Percentiles rank a stretch among this genome's conserved stretches.
Conservation (phyloP, 1,140 invertebrate species). For the Tetraneura akinire region DNA sequence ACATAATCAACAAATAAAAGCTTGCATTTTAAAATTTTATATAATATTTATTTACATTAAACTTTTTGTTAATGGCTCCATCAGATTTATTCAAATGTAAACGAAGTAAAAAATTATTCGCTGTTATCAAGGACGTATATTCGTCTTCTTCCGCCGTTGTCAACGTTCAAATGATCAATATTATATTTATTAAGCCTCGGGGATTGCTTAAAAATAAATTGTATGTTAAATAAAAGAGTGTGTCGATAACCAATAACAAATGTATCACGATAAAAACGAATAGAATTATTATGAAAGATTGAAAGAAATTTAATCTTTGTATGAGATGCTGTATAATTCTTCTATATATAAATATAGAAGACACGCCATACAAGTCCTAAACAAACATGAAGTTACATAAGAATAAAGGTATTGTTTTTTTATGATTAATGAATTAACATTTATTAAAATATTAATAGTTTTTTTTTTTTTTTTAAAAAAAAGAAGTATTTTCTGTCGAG, state of each 20-base stretch:
- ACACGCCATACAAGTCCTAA: too few species aligned
- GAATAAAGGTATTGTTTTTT: too few species aligned
- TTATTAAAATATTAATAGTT: too few species aligned
- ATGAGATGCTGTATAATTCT: too few species aligned
- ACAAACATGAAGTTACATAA: too few species aligned
- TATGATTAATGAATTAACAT: too few species aligned
- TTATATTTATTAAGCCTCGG: neutral
- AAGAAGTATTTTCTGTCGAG: too few species aligned
- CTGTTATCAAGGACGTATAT: neutral
- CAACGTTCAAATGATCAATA: neutral
- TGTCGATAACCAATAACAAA: neutral
- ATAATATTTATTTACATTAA: neutral
- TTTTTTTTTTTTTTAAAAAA: too few species aligned
- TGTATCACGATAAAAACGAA: neutral
- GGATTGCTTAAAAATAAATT: neutral
- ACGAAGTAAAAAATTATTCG: neutral
- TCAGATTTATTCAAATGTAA: neutral
- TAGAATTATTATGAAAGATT: too few species aligned
- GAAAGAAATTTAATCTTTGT: too few species aligned
- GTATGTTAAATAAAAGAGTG: neutral
- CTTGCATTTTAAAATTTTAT: too few species aligned
- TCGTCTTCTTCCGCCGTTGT: neutral
- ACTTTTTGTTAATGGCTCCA: neutral
- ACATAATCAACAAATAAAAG: neutral
- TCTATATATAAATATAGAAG: too few species aligned